Percentiles rank a stretch among this genome's conserved stretches.
phyloP scores from a whole-genome alignment of 2,888 invertebrate genomes.

The Camponotus fellah region DNA sequence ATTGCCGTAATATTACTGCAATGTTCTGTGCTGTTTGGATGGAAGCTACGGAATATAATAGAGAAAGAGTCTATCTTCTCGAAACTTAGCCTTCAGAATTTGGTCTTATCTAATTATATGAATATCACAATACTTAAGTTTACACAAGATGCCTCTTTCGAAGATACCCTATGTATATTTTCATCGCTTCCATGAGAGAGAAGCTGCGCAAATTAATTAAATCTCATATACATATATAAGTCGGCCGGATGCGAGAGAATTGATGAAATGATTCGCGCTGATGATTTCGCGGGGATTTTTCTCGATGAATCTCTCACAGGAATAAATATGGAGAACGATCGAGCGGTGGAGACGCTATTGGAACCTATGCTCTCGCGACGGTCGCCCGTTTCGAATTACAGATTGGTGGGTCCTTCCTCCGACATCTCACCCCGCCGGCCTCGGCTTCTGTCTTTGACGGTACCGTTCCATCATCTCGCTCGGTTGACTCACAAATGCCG shows the following conservation, averaged over 20 bases:
- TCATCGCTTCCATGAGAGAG: background rate
- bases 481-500: conserved; percentile 74
- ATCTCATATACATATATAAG: background rate
- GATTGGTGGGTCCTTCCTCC: conserved; percentile 58
- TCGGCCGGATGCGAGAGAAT: background rate
- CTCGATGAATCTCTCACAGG: background rate
- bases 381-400: conserved; percentile 72
- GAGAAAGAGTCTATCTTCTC: background rate
- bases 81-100: background rate
- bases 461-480: conserved; percentile 77
- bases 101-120: background rate
- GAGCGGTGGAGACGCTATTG: background rate
- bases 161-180: background rate
- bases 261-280: background rate
- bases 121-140: background rate
- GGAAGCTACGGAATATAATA: background rate
- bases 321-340: background rate
- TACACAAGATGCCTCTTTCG: background rate
- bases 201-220: background rate
- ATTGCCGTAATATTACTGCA: too few relatives aligned
- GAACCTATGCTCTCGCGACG: conserved; percentile 48
- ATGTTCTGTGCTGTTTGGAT: background rate
- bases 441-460: conserved; percentile 72
- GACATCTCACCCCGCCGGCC: conserved; percentile 19
- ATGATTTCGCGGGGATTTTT: conserved; percentile 17